phyloP scores from a whole-genome alignment of 1,140 invertebrate genomes.

The Bombus huntii region DNA sequence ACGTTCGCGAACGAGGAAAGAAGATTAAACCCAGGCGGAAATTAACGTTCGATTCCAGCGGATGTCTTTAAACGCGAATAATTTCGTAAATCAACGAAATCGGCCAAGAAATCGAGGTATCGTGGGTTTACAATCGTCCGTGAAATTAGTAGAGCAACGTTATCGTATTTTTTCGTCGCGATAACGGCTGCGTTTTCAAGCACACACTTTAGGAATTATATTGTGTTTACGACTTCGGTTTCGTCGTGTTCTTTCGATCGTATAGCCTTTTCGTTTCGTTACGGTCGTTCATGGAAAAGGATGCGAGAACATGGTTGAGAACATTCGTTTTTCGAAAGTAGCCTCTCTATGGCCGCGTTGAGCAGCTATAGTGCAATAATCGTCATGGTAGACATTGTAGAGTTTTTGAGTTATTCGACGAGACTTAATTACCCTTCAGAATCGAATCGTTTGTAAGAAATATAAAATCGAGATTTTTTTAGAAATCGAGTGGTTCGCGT shows the following conservation, averaged over 20 bases:
- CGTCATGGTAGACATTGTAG: neutral
- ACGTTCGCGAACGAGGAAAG: neutral
- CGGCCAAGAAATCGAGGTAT: conserved; percentile 7
- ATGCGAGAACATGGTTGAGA: too few relatives aligned
- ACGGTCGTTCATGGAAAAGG: neutral
- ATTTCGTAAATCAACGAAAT: conserved; percentile 41
- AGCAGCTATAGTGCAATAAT: neutral
- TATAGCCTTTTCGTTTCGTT: neutral
- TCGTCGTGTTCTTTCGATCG: neutral
- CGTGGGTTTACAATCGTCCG: conserved; percentile 7
- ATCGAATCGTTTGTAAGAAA: neutral
- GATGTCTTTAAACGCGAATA: neutral
- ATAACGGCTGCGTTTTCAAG: conserved; percentile 15
- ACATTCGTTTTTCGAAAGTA: neutral
- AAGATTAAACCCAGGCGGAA: conserved; percentile 19
- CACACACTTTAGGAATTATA: conserved; percentile 4
- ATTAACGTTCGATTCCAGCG: conserved; percentile 35
- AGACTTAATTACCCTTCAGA: neutral
- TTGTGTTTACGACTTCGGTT: conserved; percentile 30
- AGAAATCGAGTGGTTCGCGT: neutral
- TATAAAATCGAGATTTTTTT: neutral
- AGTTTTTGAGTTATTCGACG: neutral
- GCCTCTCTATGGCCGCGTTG: neutral
- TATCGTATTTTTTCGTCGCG: conserved; percentile 30
- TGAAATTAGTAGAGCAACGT: conserved; percentile 23